Evolutionary conservation across 1,140 invertebrate genomes (phyloP), one percentile per base, ranked within the genome.

Genomic region (Heliconius himera): DNA sequence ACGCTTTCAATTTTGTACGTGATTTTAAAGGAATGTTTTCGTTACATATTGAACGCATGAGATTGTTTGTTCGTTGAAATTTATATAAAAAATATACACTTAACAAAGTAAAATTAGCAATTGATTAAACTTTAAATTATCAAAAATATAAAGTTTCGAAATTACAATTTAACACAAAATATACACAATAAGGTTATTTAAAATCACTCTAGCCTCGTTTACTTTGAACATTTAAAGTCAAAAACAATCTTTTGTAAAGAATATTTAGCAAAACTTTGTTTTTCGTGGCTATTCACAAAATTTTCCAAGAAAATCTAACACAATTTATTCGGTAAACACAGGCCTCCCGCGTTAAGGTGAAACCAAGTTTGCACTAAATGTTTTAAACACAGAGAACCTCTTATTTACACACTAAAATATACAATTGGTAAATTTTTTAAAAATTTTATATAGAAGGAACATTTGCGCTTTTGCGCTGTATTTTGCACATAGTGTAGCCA

Each of bases 271-370:
- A 66, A 66, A 26, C 22, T 26, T 66, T 66, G 60, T 66, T 26
- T 26, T 66, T 29, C 22, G 22, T 66, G n/a, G 29, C 60, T 66
- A n/a, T n/a, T 73, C 41, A 46, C 38, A 8, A 46, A n/a, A 49
- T 73, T 73, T 73, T 73, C 71, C 20, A 46, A 73, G 71, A 22
- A 73, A 73, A 73, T 73, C 22, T 33, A 73, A 73, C 71, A 73
- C 60, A 66, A 66, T 73, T 73, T 49, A 46, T 73, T 73, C 41
- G 38, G 71, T 73, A 46, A 73, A 73, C 22, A 73, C 71, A 11
- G 36, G 38, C 38, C 71, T 49, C 71, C 49, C 36, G 71, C 22
- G 60, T 66, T 66, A 26, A 73, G 71, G 71, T 26, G 22, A 46
- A 22, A 73, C 71, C n/a, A 29, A 66, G 3, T 66, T 66, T 66